These are phyloP conservation scores for Pogonus chalceus DNA, from an alignment of 1,140 invertebrate species.

Conservation along the genomic window DNA sequence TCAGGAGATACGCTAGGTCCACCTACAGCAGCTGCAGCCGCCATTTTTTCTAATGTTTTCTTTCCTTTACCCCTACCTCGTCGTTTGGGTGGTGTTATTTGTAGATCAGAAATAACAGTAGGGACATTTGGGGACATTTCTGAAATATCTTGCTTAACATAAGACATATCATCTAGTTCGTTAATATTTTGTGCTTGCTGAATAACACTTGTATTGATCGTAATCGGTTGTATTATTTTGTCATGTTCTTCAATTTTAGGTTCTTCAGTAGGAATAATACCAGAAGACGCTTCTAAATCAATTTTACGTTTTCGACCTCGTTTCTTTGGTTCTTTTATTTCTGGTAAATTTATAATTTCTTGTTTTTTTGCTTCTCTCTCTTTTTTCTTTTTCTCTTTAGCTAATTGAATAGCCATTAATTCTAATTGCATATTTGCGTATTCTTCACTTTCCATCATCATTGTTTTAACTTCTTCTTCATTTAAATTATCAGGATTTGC, in stretches of 20 bases:
- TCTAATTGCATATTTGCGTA: constrained; percentile 46
- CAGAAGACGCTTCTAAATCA: background rate
- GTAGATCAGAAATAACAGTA: constrained; percentile 17
- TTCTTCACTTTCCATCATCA: constrained; percentile 54
- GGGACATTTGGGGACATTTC: background rate
- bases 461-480: constrained; percentile 44
- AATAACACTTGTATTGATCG: too few relatives aligned
- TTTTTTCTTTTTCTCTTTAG: constrained; percentile 41
- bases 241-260: too few relatives aligned
- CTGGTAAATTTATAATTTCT: background rate
- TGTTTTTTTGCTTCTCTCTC: constrained; percentile 45
- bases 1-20: constrained; percentile 10
- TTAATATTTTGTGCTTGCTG: too few relatives aligned
- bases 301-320: constrained; percentile 25
- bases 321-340: constrained; percentile 31
- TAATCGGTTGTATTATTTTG: too few relatives aligned
- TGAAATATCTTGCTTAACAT: background rate
- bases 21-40: constrained; percentile 37
- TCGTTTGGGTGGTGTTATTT: constrained; percentile 35
- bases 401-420: constrained; percentile 39
- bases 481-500: constrained; percentile 37
- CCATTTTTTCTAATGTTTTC: constrained; percentile 43
- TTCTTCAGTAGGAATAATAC: background rate
- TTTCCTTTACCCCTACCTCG: constrained; percentile 45
- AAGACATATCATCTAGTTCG: background rate